Evolutionary conservation across 2,797 vertebrate genomes (phyloP), one percentile per base, ranked within the genome.

Genomic region (Garrulus glandarius): DNA sequence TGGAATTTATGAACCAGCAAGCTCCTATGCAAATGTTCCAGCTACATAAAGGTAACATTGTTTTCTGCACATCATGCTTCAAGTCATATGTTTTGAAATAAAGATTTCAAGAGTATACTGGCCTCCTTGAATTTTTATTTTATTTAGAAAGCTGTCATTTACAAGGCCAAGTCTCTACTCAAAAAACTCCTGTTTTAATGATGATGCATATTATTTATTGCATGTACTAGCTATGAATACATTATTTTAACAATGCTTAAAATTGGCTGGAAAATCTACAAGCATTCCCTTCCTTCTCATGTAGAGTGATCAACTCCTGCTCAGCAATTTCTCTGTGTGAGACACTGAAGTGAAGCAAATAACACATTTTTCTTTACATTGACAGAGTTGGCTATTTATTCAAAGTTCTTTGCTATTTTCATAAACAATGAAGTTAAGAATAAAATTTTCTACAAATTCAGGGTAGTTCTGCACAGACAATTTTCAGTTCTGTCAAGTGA

Each of bases 401-500:
- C 88, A 30, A 34, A 93, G 84, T 71, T 96, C 94, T 97, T 78
- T 80, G 77, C 50, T 83, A 86, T 89, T 95, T 95, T 97, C 89
- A 96, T 95, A 96, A 97, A 95, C 78, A 96, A 90, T 79, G 91
- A 95, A 97, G 39, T 94, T 95, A 96, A 93, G 67, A 92, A 86
- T 77, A 96, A 96, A 59, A 56, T 95, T 96, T 93, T 91, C 76
- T 95, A 91, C 61, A 86, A 84, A 89, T 97, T 96, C 94, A 93
- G 84, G 84, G 79, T 82, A 95, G 94, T 96, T 97, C 92, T 97
- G 95, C 92, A 95, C 72, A 95, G 89, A 86, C 78, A 97, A 94
- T 97, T 98, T 97, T 97, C 93, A 98, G 89, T 93, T 98, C 91
- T 97, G 95, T 96, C 94, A 97, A 95, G 95, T 94, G 95, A 97